Evolutionary conservation across 2,113 vertebrate genomes (phyloP), one percentile per base, ranked within the genome.

Genomic region (Triplophysa tibetana): DNA sequence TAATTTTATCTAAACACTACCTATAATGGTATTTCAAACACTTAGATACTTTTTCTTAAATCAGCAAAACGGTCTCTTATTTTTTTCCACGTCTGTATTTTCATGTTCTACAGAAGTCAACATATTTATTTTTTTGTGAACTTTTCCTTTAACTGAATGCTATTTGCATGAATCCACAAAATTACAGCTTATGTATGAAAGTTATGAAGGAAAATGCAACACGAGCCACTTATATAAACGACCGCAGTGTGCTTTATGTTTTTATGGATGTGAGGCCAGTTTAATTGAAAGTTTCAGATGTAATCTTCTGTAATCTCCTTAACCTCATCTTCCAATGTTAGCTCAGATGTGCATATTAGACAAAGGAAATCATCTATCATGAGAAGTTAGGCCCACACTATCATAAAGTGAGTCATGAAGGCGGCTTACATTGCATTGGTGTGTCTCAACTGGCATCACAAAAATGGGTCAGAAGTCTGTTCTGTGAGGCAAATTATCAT

Each of bases 271-370:
- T 23, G 29, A 62, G 63, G 24, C 75, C 29, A 41, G 8, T 69
- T 63, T 75, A 79, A 75, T 77, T 70, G 63, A 72, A 77, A n/a
- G 67, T 77, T 80, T 48, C 24, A 13, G 12, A 73, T 63, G 43
- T 21, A 79, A 58, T 77, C 60, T 60, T 80, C 66, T 70, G 66
- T 66, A 76, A 64, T 69, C 66, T 65, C 38, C 5, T 33, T 61
- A 67, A 58, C 60, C 68, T 63, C 72, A 48, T 54, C 29, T 67
- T 1, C 33, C 66, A 61, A 12, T 23, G 23, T 54, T 77, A 11
- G 14, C 16, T 70, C 74, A 70, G n/a, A 70, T 77, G 75, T 41
- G 16, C 72, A 65, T 41, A 23, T 12, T 12, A 48, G 56, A 60
- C 54, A 64, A 58, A 8, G 64, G 64, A 76, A 79, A 75, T 60